Percentiles rank a stretch among this genome's conserved stretches.
phyloP scores from a whole-genome alignment of 2,888 invertebrate species.

The Thereva unica region DNA sequence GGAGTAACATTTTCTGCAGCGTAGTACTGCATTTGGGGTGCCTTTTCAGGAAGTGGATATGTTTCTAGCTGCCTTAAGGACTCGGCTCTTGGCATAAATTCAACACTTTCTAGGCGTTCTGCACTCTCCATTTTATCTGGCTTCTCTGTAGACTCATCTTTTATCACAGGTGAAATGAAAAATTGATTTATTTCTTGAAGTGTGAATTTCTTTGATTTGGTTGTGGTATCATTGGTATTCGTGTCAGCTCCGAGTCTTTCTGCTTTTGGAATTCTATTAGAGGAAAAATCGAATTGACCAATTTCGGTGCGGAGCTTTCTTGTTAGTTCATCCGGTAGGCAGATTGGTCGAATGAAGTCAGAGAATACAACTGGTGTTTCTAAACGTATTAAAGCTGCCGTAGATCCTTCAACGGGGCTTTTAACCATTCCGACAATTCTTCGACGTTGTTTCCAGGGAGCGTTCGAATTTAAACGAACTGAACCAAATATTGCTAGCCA shows the following conservation, averaged over 20 bases:
- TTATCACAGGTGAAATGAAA: slow-evolving; percentile 49
- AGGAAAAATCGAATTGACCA: slow-evolving; percentile 2
- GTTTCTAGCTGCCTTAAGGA: slow-evolving; percentile 49
- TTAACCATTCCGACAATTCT: slow-evolving; percentile 85
- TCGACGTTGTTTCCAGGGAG: slow-evolving; percentile 87
- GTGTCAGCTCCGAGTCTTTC: slow-evolving; percentile 49
- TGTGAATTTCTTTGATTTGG: slow-evolving; percentile 41
- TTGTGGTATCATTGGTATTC: slow-evolving; percentile 33
- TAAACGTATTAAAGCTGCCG: slow-evolving; percentile 77
- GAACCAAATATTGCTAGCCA: slow-evolving; percentile 82
- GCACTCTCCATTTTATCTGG: slow-evolving; percentile 32
- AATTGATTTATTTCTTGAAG: slow-evolving; percentile 55
- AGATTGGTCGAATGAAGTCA: slow-evolving; percentile 83
- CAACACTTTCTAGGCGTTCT: slow-evolving; percentile 43
- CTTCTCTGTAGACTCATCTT: slow-evolving; percentile 18
- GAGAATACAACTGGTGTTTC: slow-evolving; percentile 75
- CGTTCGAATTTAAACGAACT: slow-evolving; percentile 74
- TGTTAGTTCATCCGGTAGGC: slow-evolving; percentile 67
- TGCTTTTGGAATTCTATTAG: slow-evolving; percentile 52
- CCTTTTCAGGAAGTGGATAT: slow-evolving; percentile 54
- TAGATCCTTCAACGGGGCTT: slow-evolving; percentile 87
- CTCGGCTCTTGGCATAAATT: slow-evolving; percentile 53
- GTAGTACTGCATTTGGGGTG: slow-evolving; percentile 54
- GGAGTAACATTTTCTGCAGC: slow-evolving; percentile 38
- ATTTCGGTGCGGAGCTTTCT: slow-evolving; percentile 47